Percentiles rank a stretch among this genome's conserved stretches.
Conservation (phyloP, 2,113 vertebrate species). For the Channa argus region DNA sequence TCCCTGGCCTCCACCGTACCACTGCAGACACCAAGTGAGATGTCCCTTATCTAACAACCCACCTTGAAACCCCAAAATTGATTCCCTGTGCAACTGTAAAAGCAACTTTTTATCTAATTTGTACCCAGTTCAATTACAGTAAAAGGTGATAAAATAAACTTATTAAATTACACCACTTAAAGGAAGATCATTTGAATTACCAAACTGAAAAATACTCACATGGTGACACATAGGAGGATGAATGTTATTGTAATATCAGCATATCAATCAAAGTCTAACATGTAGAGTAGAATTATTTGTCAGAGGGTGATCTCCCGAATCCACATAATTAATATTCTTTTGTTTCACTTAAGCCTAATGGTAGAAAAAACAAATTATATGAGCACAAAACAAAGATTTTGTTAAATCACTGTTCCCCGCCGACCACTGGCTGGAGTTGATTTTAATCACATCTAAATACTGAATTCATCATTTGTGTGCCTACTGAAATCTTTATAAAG, state of each 20-base stretch:
- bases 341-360: too few relatives aligned
- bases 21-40: conserved; percentile 18
- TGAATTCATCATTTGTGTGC: conserved; percentile 20
- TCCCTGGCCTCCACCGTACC: conserved; percentile 16
- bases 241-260: not conserved
- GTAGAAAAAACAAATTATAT: not conserved
- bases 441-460: conserved; percentile 31
- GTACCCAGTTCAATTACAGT: not conserved
- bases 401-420: conserved; percentile 4
- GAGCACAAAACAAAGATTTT: not conserved
- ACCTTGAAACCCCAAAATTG: not conserved
- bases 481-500: conserved; percentile 23
- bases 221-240: not conserved
- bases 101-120: not conserved
- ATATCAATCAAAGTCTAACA: conserved; percentile 8
- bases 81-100: not conserved
- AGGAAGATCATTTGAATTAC: not conserved
- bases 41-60: conserved; percentile 23
- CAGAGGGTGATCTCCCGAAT: not conserved
- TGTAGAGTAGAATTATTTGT: not conserved
- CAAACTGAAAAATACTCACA: conserved; percentile 5
- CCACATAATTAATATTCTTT: too few relatives aligned
- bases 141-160: not conserved
- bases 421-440: conserved; percentile 6
- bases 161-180: not conserved